Conservation (phyloP, 2,797 vertebrate species). For the Manis javanica region DNA sequence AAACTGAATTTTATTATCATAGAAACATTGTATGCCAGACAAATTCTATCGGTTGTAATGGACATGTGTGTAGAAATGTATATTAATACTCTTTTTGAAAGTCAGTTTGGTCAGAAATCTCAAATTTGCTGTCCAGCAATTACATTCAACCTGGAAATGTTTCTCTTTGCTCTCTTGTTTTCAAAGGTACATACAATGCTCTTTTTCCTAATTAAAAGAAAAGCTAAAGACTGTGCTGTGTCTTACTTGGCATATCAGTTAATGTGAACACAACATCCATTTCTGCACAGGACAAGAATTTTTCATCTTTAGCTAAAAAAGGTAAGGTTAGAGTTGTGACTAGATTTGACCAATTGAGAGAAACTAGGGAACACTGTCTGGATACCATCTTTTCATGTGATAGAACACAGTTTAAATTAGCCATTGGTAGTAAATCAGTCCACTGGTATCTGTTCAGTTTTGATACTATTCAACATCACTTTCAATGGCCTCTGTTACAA, state of each 20-base stretch:
- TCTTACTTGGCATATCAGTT: neutral
- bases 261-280: neutral
- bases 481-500: neutral
- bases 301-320: neutral
- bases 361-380: neutral
- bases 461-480: neutral
- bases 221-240: neutral
- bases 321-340: neutral
- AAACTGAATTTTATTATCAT: neutral
- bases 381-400: neutral
- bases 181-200: neutral
- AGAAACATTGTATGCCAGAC: neutral
- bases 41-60: neutral
- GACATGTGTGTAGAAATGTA: neutral
- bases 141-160: neutral
- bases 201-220: neutral
- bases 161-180: conserved; percentile 2
- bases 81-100: conserved; percentile 15
- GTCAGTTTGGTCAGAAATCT: conserved; percentile 10
- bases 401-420: neutral
- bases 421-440: neutral
- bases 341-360: neutral
- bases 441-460: neutral
- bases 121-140: neutral
- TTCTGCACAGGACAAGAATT: neutral